A percentile compares a stretch with the other conserved stretches of the same genome.
Evolutionary conservation across 2,113 vertebrate genomes (phyloP).

Genomic region (Hystrix cristata): DNA sequence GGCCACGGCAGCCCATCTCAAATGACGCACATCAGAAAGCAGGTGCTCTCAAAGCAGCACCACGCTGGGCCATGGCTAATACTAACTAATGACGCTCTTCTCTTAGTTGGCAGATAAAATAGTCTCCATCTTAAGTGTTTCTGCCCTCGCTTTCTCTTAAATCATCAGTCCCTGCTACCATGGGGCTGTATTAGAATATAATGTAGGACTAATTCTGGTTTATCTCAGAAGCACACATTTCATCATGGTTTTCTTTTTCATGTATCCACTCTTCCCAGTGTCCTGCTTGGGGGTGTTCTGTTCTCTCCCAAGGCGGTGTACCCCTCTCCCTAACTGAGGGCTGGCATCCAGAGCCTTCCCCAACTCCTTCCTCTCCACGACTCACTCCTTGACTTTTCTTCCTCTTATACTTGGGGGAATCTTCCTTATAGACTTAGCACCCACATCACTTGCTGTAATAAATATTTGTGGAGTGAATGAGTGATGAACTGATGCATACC

Average conservation of each 20-base stretch:
- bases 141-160: conserved; percentile 61
- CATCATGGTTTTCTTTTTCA: neutral
- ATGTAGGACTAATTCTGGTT: neutral
- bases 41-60: neutral
- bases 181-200: neutral
- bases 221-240: neutral
- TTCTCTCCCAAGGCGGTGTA: neutral
- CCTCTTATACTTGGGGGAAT: neutral
- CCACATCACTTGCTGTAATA: neutral
- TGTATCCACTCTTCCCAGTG: neutral
- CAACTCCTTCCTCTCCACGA: neutral
- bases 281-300: neutral
- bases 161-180: neutral
- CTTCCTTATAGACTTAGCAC: neutral
- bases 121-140: conserved; percentile 51
- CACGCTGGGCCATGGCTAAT: conserved; percentile 9
- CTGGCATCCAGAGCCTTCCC: neutral
- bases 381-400: neutral
- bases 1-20: neutral
- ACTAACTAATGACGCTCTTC: conserved; percentile 48
- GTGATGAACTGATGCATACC: neutral
- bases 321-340: neutral
- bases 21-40: neutral
- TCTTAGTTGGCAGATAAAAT: conserved; percentile 48
- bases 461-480: neutral